Evolutionary conservation across 2,888 invertebrate species (phyloP), one percentile per base, ranked within the genome.

Genomic region (Aplocera efformata): DNA sequence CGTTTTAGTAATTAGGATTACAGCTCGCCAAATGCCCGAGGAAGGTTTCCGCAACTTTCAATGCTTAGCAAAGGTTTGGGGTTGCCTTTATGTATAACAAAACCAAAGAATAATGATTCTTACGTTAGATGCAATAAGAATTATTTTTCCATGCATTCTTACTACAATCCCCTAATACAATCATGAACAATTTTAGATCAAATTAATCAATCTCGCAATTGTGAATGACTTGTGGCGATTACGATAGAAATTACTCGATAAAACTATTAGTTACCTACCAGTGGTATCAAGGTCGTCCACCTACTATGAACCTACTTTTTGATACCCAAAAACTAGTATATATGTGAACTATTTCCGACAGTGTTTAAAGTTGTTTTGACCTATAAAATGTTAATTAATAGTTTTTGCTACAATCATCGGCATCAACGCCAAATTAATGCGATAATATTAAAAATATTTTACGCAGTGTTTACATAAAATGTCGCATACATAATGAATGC

Each of bases 11-110:
- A 52, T 50, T 55, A 44, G 32, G 35, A 28, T 39, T 42, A 46
- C 53, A 39, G 43, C 34, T 44, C 43, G 49, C 48, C 43, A 51
- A 37, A 46, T 41, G 40, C 40, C 26, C 39, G 23, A 36, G 43
- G 28, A 44, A 42, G 32, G 30, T 48, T 47, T 48, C 41, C 52
- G 48, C 46, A 48, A 25, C 20, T 31, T 25, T 48, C 47, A 50
- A 48, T 50, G 45, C 49, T 49, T 48, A 49, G 47, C 47, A 45
- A 49, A 49, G 50, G 53, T 43, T 49, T 39, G 44, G 40, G 49
- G 50, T 41, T 51, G 43, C 42, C 39, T 38, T 29, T 11, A 35
- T 17, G 2, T 17, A 20, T 24, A 7, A 37, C 21, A 9, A 10
- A 32, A 40, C 22, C 31, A 39, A 24, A 34, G 21, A 4, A 48